Evolutionary conservation across 1,140 invertebrate genomes (phyloP), one percentile per base, ranked within the genome.

Genomic region (Atta cephalotes): DNA sequence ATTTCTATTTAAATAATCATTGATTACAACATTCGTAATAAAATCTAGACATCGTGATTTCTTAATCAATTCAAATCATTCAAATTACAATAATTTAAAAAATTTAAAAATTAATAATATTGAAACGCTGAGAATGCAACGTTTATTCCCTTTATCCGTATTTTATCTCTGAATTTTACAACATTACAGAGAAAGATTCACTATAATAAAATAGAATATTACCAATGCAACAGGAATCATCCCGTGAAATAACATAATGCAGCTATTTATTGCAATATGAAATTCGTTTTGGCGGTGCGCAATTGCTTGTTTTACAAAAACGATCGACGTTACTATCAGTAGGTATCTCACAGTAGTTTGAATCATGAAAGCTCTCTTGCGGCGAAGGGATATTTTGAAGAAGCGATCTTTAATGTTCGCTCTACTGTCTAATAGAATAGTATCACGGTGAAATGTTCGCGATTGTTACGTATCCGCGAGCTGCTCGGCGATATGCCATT

Each of bases 291-390:
- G 25, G 18, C 56, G 25, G 0, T 3, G 28, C 16, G 25, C 6
- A 39, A 82, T 49, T 49, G 56, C 80, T 70, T 74, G 35, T 76
- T 84, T 76, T 76, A 62, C 14, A 82, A 82, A 58, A 25, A 63
- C 14, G 70, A 82, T 82, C 25, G 45, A 84, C 14, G 56, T 62
- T 74, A 53, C 49, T 6, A 84, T 63, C 39, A 56, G 12, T 35
- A 82, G 39, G 9, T 74, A 25, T 49, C 56, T 62, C 53, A 49
- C 80, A 56, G 53, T 74, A 35, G 39, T 70, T 78, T 65, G 66
- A 87, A 68, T 86, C 68, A 71, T 88, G 85, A 91, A 90, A 87
- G 87, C 85, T 74, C 39, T 53, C 68, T 51, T 62, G 28, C 18
- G 28, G 51, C 45, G 45, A 74, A 86, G 45, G 45, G 82, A 35